Evolutionary conservation across 1,140 invertebrate species (phyloP), one percentile per base, ranked within the genome.

Genomic region (Penaeus indicus): DNA sequence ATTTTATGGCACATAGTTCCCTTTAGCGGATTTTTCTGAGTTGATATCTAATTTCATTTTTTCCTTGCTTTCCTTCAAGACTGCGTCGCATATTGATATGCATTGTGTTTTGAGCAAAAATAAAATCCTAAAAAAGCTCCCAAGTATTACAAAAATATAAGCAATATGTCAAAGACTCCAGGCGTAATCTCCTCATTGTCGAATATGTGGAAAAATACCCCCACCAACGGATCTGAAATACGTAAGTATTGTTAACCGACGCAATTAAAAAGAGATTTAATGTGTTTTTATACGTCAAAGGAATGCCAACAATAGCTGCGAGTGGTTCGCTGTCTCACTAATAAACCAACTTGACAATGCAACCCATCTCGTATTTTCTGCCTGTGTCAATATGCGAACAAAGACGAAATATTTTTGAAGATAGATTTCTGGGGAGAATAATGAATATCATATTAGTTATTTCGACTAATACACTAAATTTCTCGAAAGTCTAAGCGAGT

Each of bases 241-340:
- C 8, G n/a, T 8, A 25, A 79, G 84, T 85, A 85, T 85, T 85
- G 84, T 85, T 79, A 78, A 32, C 61, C 54, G n/a, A 85, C 69
- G 72, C 84, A 85, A 85, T 85, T 85, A 85, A 85, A 79, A 78
- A 62, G 84, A 85, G 84, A 85, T 85, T 85, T 77, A 62, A 85
- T 85, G 84, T 63, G 72, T 85, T 85, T 85, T 85, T 85, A 78
- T 62, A 60, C 38, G 7, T 78, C 16, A 78, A 78, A 78, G 72
- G 75, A 85, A 78, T 78, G 69, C 22, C 63, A 78, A 85, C 84
- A 85, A 85, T 63, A 60, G 60, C 19, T n/a, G 21, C 19, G 21
- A 77, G 84, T 62, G 84, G 75, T 38, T 62, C 47, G 19, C 54
- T 62, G 60, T 62, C 75, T 78, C 54, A 62, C 75, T 85, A 85